Percentiles rank a stretch among this genome's conserved stretches.
Conservation (phyloP, 2,888 invertebrate species). For the Mystacides longicornis region DNA sequence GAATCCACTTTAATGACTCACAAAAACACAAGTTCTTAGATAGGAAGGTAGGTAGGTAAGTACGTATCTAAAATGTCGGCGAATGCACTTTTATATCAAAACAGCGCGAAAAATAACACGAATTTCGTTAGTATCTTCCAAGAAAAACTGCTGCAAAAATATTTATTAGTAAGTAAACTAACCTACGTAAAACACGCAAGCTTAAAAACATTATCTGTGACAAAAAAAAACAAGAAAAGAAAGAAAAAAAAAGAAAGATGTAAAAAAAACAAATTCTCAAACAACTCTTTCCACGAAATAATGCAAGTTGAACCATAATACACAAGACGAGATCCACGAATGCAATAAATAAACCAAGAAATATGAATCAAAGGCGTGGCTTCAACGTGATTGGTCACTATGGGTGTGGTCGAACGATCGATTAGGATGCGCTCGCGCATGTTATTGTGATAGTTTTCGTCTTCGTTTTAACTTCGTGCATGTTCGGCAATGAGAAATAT, state of each 20-base stretch:
- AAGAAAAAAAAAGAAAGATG: background rate
- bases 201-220: too few relatives aligned
- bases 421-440: slow-evolving; percentile 20
- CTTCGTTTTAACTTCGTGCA: background rate
- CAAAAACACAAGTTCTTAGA: background rate
- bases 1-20: background rate
- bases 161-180: too few relatives aligned
- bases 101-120: too few relatives aligned
- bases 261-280: background rate
- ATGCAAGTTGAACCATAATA: too few relatives aligned
- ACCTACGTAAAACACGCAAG: too few relatives aligned
- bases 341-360: background rate
- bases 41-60: background rate
- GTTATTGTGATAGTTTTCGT: background rate
- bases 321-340: background rate
- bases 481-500: background rate
- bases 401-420: slow-evolving; percentile 8
- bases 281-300: background rate
- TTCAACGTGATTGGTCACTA: slow-evolving; percentile 7
- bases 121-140: too few relatives aligned
- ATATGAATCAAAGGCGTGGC: slow-evolving; percentile 11
- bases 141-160: too few relatives aligned
- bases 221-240: background rate
- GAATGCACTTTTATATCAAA: too few relatives aligned
- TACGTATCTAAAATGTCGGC: background rate